phyloP scores from a whole-genome alignment of 23 tunicate species.

The Halocynthia aurantium region DNA sequence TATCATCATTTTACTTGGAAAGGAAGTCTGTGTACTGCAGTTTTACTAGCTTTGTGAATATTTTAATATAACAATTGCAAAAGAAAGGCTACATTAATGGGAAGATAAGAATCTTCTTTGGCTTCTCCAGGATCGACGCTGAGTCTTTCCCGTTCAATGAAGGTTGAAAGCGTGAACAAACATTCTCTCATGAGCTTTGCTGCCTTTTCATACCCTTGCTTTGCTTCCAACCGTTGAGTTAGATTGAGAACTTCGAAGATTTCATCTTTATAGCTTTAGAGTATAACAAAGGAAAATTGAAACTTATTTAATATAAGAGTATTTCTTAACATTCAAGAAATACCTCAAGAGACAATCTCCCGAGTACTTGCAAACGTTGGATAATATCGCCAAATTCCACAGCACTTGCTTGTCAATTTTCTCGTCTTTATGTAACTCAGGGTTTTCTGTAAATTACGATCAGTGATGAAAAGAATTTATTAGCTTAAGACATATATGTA shows the following conservation, averaged over 20 bases:
- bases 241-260: conserved; percentile 38
- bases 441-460: conserved; percentile 35
- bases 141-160: conserved; percentile 37
- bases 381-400: conserved; percentile 69
- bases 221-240: conserved; percentile 34
- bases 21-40: too few species aligned
- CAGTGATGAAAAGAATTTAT: too few species aligned
- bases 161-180: conserved; percentile 26
- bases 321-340: neutral
- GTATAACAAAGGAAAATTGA: neutral
- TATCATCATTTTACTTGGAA: too few species aligned
- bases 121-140: conserved; percentile 29
- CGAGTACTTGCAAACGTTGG: conserved; percentile 32
- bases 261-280: conserved; percentile 31
- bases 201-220: conserved; percentile 48
- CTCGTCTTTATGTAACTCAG: conserved; percentile 46
- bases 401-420: conserved; percentile 73
- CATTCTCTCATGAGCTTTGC: conserved; percentile 35
- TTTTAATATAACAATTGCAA: too few species aligned
- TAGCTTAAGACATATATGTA: too few species aligned
- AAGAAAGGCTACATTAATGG: neutral
- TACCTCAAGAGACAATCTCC: too few species aligned
- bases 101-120: conserved; percentile 34
- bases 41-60: too few species aligned
- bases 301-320: neutral